These are phyloP conservation scores for Melikaiella ostensackeni DNA, from an alignment of 2,888 invertebrate genomes.

Conservation along the genomic window DNA sequence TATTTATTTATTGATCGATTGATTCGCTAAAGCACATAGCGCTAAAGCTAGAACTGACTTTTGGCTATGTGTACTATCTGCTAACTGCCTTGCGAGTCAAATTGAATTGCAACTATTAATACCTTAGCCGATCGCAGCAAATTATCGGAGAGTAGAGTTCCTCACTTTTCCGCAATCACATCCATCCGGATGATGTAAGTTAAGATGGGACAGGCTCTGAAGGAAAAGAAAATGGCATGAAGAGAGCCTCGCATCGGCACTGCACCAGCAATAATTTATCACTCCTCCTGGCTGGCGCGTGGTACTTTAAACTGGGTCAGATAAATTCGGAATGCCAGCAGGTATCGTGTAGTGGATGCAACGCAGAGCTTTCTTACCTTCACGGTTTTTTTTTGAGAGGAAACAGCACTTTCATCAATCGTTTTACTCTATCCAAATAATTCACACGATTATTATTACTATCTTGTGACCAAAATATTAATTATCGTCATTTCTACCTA, in stretches of 20 bases:
- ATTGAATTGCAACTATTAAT: background rate
- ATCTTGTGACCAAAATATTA: no score
- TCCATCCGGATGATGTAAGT: background rate
- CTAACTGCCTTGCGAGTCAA: background rate
- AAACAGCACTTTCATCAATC: no score
- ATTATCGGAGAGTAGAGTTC: background rate
- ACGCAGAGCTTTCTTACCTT: no score
- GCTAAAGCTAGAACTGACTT: no score
- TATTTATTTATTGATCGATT: no score
- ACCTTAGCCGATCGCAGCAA: background rate
- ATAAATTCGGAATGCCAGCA: conserved; percentile 26
- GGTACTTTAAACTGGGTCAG: conserved; percentile 33
- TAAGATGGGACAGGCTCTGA: conserved; percentile 5
- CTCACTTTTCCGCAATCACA: background rate
- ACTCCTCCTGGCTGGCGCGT: conserved; percentile 13
- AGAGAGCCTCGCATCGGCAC: conserved; percentile 15
- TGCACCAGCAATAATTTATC: conserved; percentile 33
- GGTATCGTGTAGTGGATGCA: background rate
- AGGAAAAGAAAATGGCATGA: conserved; percentile 13
- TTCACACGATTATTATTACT: no score
- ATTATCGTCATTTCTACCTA: no score
- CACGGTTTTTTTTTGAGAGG: no score
- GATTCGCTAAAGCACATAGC: no score
- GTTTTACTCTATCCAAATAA: no score
- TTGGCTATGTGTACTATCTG: no score